Evolutionary conservation across 2,797 vertebrate species (phyloP).

Genomic region (Pitangus sulphuratus): DNA sequence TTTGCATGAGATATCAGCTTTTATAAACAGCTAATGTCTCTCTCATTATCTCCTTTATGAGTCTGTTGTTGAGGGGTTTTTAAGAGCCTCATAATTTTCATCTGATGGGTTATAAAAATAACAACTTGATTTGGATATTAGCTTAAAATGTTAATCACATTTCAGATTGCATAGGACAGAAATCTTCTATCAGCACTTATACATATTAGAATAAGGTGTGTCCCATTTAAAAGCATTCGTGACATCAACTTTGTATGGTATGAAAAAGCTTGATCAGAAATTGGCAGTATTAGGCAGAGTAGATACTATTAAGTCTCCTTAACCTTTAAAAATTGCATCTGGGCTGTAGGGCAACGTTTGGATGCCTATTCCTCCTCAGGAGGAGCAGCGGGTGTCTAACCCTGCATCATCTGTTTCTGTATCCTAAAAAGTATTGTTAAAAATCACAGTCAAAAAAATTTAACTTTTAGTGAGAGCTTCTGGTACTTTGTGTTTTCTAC

Average conservation of each 20-base stretch:
- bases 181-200: not conserved
- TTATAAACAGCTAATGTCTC: conserved; percentile 65
- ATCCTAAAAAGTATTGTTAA: not conserved
- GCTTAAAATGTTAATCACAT: conserved; percentile 55
- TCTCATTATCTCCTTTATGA: conserved; percentile 68
- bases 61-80: conserved; percentile 42
- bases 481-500: not conserved
- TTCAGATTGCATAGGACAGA: not conserved
- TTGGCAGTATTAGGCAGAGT: not conserved
- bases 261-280: not conserved
- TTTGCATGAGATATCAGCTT: conserved; percentile 66
- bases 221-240: not conserved
- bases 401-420: fast-evolving
- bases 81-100: conserved; percentile 58
- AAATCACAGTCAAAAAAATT: not conserved
- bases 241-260: not conserved
- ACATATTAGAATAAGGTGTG: not conserved
- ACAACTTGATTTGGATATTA: conserved; percentile 34
- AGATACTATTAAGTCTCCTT: not conserved
- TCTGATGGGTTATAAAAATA: conserved; percentile 56
- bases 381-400: not conserved
- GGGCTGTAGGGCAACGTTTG: not conserved
- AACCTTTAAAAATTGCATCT: not conserved
- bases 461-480: not conserved
- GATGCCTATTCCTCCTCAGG: not conserved